phyloP scores from a whole-genome alignment of 2,888 invertebrate species.

The Strigamia transsilvanica region DNA sequence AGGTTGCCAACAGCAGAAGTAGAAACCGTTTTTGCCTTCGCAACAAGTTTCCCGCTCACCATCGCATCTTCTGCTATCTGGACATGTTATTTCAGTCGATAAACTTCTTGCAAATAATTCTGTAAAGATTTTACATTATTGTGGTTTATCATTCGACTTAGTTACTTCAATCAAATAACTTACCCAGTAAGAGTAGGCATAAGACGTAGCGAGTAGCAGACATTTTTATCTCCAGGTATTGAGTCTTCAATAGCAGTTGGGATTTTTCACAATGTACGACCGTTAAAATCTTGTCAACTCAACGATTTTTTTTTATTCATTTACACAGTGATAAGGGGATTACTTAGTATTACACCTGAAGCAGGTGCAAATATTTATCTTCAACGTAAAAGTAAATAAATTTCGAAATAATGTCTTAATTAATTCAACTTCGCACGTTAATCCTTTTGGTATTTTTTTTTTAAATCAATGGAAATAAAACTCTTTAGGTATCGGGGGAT shows the following conservation, averaged over 20 bases:
- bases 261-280: background rate
- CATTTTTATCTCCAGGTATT: background rate
- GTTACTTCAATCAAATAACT: background rate
- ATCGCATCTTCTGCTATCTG: slow-evolving; percentile 26
- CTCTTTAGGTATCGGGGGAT: too few relatives aligned
- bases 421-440: too few relatives aligned
- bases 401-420: too few relatives aligned
- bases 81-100: slow-evolving; percentile 8
- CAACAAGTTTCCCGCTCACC: slow-evolving; percentile 44
- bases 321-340: background rate
- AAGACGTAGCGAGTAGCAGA: background rate
- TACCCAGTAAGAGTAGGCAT: background rate
- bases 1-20: slow-evolving; percentile 49
- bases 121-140: background rate
- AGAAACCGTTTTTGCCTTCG: slow-evolving; percentile 42
- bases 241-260: background rate
- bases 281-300: background rate
- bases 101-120: background rate
- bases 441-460: too few relatives aligned
- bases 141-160: background rate
- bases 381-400: too few relatives aligned
- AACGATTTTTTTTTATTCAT: background rate
- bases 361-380: background rate
- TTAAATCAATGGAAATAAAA: too few relatives aligned
- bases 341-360: background rate